These are phyloP conservation scores for Recurvirostra avosetta DNA, from an alignment of 2,113 vertebrate species.

Conservation along the genomic window DNA sequence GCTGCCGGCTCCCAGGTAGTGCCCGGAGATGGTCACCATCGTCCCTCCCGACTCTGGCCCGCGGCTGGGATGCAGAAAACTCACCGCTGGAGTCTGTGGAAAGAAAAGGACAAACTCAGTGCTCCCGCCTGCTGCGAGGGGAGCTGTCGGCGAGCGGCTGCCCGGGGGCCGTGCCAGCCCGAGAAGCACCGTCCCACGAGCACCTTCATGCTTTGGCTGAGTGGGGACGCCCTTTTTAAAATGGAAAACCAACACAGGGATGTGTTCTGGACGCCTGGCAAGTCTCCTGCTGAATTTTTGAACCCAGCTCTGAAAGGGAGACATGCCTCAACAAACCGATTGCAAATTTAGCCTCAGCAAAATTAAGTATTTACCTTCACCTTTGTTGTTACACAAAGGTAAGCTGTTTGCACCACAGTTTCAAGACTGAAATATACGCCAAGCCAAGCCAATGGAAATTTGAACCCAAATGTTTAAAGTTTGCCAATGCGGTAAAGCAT, in stretches of 20 bases:
- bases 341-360: background rate
- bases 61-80: slow-evolving; percentile 84
- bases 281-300: background rate
- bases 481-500: background rate
- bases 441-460: background rate
- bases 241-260: background rate
- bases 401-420: background rate
- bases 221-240: background rate
- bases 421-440: background rate
- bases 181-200: rapidly evolving
- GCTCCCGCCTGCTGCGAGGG: background rate
- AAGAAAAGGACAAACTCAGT: slow-evolving; percentile 1
- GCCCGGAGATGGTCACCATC: slow-evolving; percentile 91
- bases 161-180: no score
- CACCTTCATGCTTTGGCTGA: background rate
- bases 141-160: background rate
- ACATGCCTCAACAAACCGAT: rapidly evolving
- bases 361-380: background rate
- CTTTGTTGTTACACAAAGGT: background rate
- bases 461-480: background rate
- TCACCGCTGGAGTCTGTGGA: slow-evolving; percentile 84
- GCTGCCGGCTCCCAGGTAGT: slow-evolving; percentile 92
- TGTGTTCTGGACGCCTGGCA: background rate
- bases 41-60: slow-evolving; percentile 96
- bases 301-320: background rate